These are phyloP conservation scores for Mercenaria mercenaria DNA, from an alignment of 1,140 invertebrate species.

Conservation along the genomic window DNA sequence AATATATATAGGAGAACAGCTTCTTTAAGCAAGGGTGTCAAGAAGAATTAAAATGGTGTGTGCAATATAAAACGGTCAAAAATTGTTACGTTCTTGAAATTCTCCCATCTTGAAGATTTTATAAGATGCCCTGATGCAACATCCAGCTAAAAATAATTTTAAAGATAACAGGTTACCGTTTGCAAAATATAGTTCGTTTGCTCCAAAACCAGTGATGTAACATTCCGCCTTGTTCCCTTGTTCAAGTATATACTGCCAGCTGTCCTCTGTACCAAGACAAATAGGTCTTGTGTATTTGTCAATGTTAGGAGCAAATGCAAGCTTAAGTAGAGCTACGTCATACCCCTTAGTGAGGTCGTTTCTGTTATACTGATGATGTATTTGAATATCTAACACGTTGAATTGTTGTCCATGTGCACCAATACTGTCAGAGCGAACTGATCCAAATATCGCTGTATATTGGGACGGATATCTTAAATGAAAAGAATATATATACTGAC, in stretches of 20 bases:
- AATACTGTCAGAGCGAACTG: neutral
- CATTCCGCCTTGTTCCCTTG: conserved; percentile 33
- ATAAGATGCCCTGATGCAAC: too few relatives aligned
- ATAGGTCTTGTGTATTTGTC: conserved; percentile 42
- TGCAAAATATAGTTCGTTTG: neutral
- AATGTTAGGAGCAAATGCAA: neutral
- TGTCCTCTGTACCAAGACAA: conserved; percentile 8
- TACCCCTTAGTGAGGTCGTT: neutral
- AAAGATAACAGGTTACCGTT: neutral
- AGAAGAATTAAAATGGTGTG: too few relatives aligned
- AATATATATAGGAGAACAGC: too few relatives aligned
- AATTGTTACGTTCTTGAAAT: too few relatives aligned
- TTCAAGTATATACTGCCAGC: conserved; percentile 4
- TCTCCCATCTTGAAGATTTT: too few relatives aligned
- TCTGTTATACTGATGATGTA: neutral
- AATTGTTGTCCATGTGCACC: conserved; percentile 17
- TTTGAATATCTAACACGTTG: neutral
- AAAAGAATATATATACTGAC: too few relatives aligned
- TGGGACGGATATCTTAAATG: neutral
- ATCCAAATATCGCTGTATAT: neutral
- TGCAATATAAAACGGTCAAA: too few relatives aligned
- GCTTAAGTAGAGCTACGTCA: conserved; percentile 23
- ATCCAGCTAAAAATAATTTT: too few relatives aligned
- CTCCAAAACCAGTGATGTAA: conserved; percentile 53
- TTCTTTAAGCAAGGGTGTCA: too few relatives aligned